Percentiles rank a stretch among this genome's conserved stretches.
phyloP scores from a whole-genome alignment of 2,113 vertebrate genomes.

The Diphyllodes magnificus region DNA sequence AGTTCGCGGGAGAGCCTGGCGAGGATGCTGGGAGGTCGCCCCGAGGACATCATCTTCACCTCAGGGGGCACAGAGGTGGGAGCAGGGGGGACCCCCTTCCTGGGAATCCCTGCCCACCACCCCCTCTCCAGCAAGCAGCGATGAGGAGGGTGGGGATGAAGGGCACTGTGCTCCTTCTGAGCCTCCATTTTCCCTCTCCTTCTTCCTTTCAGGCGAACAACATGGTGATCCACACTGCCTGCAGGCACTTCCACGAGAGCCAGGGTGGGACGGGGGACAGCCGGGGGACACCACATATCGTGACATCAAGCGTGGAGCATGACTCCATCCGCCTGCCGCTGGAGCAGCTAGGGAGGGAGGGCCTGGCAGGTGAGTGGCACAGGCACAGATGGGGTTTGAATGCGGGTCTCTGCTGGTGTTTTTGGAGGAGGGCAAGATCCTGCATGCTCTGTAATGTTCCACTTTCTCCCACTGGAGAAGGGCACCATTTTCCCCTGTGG shows the following conservation, averaged over 20 bases:
- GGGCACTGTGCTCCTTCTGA: fast-evolving
- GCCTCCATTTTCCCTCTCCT: neutral
- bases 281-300: constrained; percentile 74
- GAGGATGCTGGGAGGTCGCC: constrained; percentile 80
- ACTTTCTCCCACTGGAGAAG: neutral
- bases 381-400: neutral
- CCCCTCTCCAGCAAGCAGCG: fast-evolving
- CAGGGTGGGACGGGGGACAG: neutral
- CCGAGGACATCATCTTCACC: constrained; percentile 87
- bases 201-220: constrained; percentile 83
- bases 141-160: neutral
- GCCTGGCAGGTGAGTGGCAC: constrained; percentile 71
- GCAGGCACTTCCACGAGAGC: constrained; percentile 74
- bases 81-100: neutral
- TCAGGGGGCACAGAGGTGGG: constrained; percentile 94
- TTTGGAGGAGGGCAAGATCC: neutral
- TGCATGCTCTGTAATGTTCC: neutral
- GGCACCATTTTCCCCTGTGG: fast-evolving
- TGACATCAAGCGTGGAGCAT: constrained; percentile 87
- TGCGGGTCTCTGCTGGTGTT: neutral
- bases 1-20: constrained; percentile 81
- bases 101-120: fast-evolving
- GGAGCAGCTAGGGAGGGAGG: constrained; percentile 73
- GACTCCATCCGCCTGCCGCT: constrained; percentile 84
- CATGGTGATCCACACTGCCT: constrained; percentile 82